Conservation (phyloP, 2,888 invertebrate species). For the Ornithoptera alexandrae region DNA sequence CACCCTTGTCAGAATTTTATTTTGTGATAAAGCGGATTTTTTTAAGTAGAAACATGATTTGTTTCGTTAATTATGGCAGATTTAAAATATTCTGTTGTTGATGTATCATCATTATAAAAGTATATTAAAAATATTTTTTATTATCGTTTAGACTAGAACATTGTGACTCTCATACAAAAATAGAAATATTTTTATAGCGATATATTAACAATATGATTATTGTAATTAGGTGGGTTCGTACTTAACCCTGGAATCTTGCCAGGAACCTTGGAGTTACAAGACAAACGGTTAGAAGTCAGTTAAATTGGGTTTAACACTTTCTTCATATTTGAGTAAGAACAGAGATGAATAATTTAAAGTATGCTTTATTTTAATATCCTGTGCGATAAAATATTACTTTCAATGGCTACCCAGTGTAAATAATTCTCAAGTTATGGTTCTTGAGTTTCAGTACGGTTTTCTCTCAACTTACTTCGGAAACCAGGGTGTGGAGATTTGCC, state of each 20-base stretch:
- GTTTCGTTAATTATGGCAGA: background rate
- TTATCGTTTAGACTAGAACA: too few relatives aligned
- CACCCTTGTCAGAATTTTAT: slow-evolving; percentile 2
- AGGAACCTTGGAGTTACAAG: too few relatives aligned
- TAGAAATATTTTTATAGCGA: too few relatives aligned
- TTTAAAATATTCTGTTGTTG: too few relatives aligned
- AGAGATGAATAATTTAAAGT: background rate
- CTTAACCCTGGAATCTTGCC: too few relatives aligned
- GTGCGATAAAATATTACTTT: background rate
- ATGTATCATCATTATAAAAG: too few relatives aligned
- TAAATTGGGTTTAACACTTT: background rate
- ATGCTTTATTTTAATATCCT: slow-evolving; percentile 16
- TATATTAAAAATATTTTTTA: too few relatives aligned
- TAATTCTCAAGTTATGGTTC: slow-evolving; percentile 17
- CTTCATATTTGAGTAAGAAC: slow-evolving; percentile 19
- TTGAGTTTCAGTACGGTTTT: slow-evolving; percentile 24
- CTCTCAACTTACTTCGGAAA: slow-evolving; percentile 17
- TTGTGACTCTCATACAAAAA: too few relatives aligned
- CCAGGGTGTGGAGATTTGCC: slow-evolving; percentile 14
- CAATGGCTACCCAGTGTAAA: slow-evolving; percentile 17
- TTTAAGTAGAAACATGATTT: background rate
- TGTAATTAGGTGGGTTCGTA: too few relatives aligned
- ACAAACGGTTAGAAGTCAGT: background rate
- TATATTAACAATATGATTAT: too few relatives aligned
- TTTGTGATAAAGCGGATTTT: background rate